phyloP scores from a whole-genome alignment of 2,113 vertebrate species.

The Ctenomys sociabilis region DNA sequence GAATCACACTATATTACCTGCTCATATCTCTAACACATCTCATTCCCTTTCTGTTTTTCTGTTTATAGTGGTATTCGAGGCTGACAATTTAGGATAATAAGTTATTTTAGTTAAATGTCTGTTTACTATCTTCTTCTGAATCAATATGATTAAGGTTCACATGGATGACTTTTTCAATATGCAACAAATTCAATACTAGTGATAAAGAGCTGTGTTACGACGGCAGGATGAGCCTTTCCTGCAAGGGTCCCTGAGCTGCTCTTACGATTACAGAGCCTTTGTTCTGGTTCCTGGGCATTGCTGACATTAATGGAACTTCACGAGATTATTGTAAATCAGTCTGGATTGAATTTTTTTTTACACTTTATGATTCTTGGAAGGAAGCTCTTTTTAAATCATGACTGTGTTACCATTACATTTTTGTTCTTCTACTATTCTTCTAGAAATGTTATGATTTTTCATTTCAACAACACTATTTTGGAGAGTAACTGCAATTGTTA shows the following conservation, averaged over 20 bases:
- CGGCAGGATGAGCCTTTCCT: not conserved
- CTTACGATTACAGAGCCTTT: not conserved
- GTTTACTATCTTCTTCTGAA: conserved; percentile 64
- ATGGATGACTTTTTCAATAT: conserved; percentile 73
- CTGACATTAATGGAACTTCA: conserved; percentile 47
- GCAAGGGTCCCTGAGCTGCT: not conserved
- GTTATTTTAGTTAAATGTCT: conserved; percentile 79
- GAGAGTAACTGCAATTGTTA: not conserved
- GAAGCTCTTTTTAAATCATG: conserved; percentile 56
- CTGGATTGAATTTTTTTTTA: conserved; percentile 47
- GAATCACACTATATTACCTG: conserved; percentile 74
- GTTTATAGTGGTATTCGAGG: conserved; percentile 61
- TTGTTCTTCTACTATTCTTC: conserved; percentile 10
- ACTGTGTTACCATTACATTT: not conserved
- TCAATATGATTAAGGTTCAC: conserved; percentile 71
- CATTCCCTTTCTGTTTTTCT: conserved; percentile 68
- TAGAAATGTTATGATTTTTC: conserved; percentile 11
- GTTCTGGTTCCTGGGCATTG: conserved; percentile 38
- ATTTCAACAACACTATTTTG: not conserved
- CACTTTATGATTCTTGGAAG: conserved; percentile 60
- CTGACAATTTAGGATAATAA: conserved; percentile 75
- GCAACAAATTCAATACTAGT: conserved; percentile 69
- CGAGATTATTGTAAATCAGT: conserved; percentile 44
- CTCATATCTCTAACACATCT: conserved; percentile 74
- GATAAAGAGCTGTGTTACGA: not conserved